Base-by-base conservation (phyloP, 1,140 invertebrate species). In the Adoxophyes honmai region DNA sequence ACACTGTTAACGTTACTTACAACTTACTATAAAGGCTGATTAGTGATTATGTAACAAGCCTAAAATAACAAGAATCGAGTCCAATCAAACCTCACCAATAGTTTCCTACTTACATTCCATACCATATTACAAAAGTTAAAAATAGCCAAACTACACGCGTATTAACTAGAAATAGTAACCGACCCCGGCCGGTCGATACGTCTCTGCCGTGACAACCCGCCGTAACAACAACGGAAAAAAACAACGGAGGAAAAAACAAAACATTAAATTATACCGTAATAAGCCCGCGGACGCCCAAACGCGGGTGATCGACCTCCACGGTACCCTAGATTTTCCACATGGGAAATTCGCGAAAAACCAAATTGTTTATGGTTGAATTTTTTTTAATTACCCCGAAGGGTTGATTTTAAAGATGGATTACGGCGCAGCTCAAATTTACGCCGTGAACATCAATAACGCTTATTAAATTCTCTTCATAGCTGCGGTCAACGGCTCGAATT, bases 241-340 rank as follows among this genome's bases (percentile, higher is more conserved):
- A 79, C 68, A 74, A 66, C 66, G 66, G 70, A 70, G 63, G 76
- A 77, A 78, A 84, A 78, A 73, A 75, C 57, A 73, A 66, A 72
- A 78, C 80, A 80, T 85, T 81, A 84, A 84, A 84, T 85, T 79
- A 87, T 73, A 67, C 59, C 54, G 77, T 85, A 87, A 85, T 85
- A 87, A 81, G 72, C 63, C 68, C 60, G 15, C 66, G 65, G 70
- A 70, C 71, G 69, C 51, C 73, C 63, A 66, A 76, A 81, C 52
- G 4, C 68, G 70, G 78, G 72, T 75, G 76, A 82, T 82, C 81
- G 81, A 84, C 74, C 78, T 61, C 62, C 15, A 66, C 59, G 60
- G 62, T 66, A 64, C 72, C 56, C 64, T 76, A 72, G 71, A 81
- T 80, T 73, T 76, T 75, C 66, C 84, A 79, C 81, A 61, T 68